Evolutionary conservation across 2,797 vertebrate species (phyloP).

Genomic region (Thunnus albacares): DNA sequence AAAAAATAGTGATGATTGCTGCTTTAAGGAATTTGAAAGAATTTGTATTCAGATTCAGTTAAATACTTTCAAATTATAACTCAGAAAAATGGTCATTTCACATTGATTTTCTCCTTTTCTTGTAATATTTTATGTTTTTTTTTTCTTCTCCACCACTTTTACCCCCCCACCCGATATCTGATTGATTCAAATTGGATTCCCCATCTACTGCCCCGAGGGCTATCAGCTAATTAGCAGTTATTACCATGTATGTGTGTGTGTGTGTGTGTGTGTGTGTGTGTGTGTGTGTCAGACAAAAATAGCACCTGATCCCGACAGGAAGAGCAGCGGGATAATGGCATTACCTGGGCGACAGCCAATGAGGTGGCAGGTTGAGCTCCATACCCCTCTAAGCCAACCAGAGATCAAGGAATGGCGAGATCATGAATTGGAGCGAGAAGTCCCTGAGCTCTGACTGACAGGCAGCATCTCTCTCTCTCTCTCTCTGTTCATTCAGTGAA

Average conservation of each 20-base stretch:
- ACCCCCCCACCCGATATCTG: neutral
- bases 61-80: no score
- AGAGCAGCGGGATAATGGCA: constrained; percentile 70
- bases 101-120: no score
- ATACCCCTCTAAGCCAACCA: constrained; percentile 73
- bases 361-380: constrained; percentile 54
- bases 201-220: constrained; percentile 14
- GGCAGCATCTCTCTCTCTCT: constrained; percentile 22
- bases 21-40: no score
- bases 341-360: constrained; percentile 75
- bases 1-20: no score
- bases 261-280: constrained; percentile 21
- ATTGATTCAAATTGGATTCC: constrained; percentile 55
- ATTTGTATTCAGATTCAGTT: no score
- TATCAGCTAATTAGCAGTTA: constrained; percentile 52
- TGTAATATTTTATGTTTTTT: no score
- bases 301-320: constrained; percentile 77
- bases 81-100: no score
- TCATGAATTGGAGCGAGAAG: constrained; percentile 63
- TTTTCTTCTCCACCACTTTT: neutral
- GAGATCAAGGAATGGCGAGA: constrained; percentile 56
- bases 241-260: constrained; percentile 16
- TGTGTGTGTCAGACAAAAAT: constrained; percentile 62
- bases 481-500: constrained; percentile 33
- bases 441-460: constrained; percentile 62